phyloP scores from a whole-genome alignment of 2,888 invertebrate species.

The Pteria penguin region DNA sequence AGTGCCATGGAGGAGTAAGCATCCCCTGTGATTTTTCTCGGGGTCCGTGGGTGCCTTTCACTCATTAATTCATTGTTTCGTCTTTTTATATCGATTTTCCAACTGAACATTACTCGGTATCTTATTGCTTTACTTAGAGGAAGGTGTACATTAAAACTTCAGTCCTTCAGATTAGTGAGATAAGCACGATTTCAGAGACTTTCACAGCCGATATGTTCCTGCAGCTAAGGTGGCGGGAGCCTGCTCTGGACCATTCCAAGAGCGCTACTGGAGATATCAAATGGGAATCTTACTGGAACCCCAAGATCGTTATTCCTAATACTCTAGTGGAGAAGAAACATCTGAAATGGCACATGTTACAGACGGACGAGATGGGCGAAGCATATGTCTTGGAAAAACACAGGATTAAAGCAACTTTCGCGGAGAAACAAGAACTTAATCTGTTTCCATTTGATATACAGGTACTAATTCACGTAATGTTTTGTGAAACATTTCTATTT shows the following conservation, averaged over 20 bases:
- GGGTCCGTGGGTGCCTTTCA: too few relatives aligned
- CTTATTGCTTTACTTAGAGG: too few relatives aligned
- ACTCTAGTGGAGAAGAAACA: conserved; percentile 17
- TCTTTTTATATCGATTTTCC: too few relatives aligned
- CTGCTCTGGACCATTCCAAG: conserved; percentile 17
- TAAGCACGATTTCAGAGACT: conserved; percentile 30
- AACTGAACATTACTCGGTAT: too few relatives aligned
- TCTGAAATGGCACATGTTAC: conserved; percentile 29
- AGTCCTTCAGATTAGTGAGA: conserved; percentile 30
- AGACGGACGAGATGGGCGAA: conserved; percentile 28
- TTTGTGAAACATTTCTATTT: too few relatives aligned
- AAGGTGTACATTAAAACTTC: conserved; percentile 33
- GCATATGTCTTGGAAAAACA: conserved; percentile 38
- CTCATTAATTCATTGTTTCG: too few relatives aligned
- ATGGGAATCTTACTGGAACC: conserved; percentile 37
- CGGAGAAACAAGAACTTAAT: conserved; percentile 34
- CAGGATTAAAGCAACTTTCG: conserved; percentile 35
- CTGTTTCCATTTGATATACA: conserved; percentile 43
- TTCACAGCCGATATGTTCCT: conserved; percentile 36
- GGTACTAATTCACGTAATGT: conserved; percentile 16
- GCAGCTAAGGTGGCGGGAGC: conserved; percentile 38
- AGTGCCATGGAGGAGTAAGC: too few relatives aligned
- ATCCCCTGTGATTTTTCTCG: too few relatives aligned
- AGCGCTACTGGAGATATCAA: conserved; percentile 16
- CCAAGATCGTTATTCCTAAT: conserved; percentile 35